These are phyloP conservation scores for Salvelinus alpinus DNA, from an alignment of 2,113 vertebrate species.

Conservation along the genomic window DNA sequence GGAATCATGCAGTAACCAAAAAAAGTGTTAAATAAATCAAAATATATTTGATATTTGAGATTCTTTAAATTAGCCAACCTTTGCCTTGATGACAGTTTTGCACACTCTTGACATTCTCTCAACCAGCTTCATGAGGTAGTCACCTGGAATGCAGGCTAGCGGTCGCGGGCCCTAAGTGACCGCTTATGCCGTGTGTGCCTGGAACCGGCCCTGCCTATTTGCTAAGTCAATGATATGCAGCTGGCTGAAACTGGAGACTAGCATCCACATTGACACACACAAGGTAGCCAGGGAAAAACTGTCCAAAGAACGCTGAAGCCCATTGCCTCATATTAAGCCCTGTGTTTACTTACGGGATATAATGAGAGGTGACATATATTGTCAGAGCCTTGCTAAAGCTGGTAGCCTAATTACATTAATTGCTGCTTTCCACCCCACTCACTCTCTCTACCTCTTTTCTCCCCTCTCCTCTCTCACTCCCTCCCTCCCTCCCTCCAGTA, in stretches of 20 bases:
- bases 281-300: slow-evolving; percentile 23
- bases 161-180: too few relatives aligned
- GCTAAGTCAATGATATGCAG: slow-evolving; percentile 60
- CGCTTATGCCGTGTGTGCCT: too few relatives aligned
- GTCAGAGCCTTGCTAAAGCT: slow-evolving; percentile 73
- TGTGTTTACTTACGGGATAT: slow-evolving; percentile 68
- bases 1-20: too few relatives aligned
- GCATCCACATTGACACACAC: slow-evolving; percentile 62
- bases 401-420: slow-evolving; percentile 78
- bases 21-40: too few relatives aligned
- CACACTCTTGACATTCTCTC: too few relatives aligned
- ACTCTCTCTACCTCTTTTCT: slow-evolving; percentile 31
- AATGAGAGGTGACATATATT: slow-evolving; percentile 79
- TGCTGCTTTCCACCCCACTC: slow-evolving; percentile 50
- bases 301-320: not conserved
- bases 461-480: slow-evolving; percentile 5
- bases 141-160: too few relatives aligned
- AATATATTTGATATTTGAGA: too few relatives aligned
- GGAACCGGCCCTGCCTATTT: too few relatives aligned
- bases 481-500: not conserved
- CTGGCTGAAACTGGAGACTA: slow-evolving; percentile 54
- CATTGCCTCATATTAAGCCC: slow-evolving; percentile 68
- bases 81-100: too few relatives aligned
- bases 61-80: too few relatives aligned
- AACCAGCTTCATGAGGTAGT: too few relatives aligned